Base-by-base conservation (phyloP, 2,113 vertebrate genomes). In the Saccopteryx leptura region DNA sequence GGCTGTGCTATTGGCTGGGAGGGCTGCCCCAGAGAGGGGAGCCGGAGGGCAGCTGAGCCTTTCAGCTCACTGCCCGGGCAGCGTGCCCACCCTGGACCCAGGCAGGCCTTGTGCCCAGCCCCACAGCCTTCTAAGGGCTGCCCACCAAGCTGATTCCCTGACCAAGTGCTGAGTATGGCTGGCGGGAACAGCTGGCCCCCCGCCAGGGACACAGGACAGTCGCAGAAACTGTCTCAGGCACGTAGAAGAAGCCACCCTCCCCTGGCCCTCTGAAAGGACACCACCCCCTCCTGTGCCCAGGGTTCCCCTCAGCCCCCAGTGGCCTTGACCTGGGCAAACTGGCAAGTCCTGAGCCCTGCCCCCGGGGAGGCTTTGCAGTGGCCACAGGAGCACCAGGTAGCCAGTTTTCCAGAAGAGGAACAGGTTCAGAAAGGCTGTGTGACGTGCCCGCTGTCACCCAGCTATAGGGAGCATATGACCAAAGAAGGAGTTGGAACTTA, bases 61-160 rank as follows among this genome's bases (percentile, higher is more conserved):
- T 65, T 85, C 92, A 61, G 76, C 81, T 74, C 60, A 7, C 76
- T 54, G 33, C 76, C 91, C 0, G 54, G 97, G 97, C 96, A 91
- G 48, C 0, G 3, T 86, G 94, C 97, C 97, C 94, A 61, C 78
- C 60, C 72, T 0, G 72, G 18, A 86, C 92, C 93, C 95, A 96
- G 92, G 88, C 90, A 11, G 50, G 72, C 96, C 88, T 66, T 0
- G 58, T 14, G 7, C 88, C 97, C 97, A 95, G 85, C 94, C 95
- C 94, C 58, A 48, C 91, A 91, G 84, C 97, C 97, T 98, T 98
- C 96, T 98, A 98, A 97, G 97, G 97, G 90, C 69, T 1, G 12
- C 76, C 48, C 26, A 6, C 52, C 15, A 8, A 13, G 19, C 89
- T 10, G 63, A 19, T 78, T 21, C 72, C 86, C 63, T 4, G 2